Evolutionary conservation across 2,888 invertebrate genomes (phyloP).

Genomic region (Atrina japonica): DNA sequence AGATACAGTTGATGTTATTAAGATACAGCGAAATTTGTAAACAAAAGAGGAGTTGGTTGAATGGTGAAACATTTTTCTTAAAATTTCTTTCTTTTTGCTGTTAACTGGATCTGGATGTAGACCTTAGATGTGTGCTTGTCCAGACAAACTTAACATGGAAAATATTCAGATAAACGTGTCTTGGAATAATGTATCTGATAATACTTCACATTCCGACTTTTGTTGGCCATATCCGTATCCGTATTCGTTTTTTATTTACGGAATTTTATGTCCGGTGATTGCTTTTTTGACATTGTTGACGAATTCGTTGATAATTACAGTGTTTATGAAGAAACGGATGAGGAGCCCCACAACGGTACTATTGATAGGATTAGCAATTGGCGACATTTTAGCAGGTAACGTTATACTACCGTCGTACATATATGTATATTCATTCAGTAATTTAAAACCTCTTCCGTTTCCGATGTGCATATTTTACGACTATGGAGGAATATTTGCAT

Average conservation of each 20-base stretch:
- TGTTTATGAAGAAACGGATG: conserved; percentile 46
- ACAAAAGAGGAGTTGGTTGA: no score
- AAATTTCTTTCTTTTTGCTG: no score
- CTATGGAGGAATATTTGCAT: conserved; percentile 24
- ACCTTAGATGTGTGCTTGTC: no score
- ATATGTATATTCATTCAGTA: conserved; percentile 37
- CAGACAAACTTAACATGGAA: no score
- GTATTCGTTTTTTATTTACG: conserved; percentile 28
- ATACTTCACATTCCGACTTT: not conserved
- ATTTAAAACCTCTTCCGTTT: conserved; percentile 26
- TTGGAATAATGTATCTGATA: no score
- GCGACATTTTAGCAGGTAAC: conserved; percentile 49
- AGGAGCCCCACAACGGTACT: conserved; percentile 49
- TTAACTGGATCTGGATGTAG: no score
- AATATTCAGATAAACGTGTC: no score
- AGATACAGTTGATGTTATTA: no score
- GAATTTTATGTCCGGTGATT: conserved; percentile 28
- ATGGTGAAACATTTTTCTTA: no score
- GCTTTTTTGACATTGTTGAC: conserved; percentile 39
- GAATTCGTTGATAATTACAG: conserved; percentile 42
- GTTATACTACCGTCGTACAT: conserved; percentile 44
- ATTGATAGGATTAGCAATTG: conserved; percentile 47
- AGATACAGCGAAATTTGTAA: no score
- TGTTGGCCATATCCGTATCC: conserved; percentile 25
- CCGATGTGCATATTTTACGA: conserved; percentile 41